These are phyloP conservation scores for Gymnoscelis rufifasciata DNA, from an alignment of 2,888 invertebrate species.

Conservation along the genomic window DNA sequence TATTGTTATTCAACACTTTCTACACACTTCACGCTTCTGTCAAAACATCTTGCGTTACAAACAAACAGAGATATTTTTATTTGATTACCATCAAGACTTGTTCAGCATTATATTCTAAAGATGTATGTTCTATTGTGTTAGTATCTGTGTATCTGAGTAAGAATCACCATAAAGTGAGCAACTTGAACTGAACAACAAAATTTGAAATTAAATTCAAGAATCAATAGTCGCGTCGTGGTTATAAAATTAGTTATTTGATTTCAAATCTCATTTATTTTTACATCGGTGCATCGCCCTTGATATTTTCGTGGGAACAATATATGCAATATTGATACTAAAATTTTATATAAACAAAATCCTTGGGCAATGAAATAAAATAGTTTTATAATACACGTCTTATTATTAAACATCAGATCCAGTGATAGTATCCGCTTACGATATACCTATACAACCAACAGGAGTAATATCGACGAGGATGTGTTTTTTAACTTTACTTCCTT, in stretches of 20 bases:
- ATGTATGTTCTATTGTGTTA: conserved; percentile 37
- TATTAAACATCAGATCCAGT: background rate
- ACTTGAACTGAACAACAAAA: no score
- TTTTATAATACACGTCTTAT: no score
- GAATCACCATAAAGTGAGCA: conserved; percentile 38
- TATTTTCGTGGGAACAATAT: conserved; percentile 36
- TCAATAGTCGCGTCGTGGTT: conserved; percentile 24
- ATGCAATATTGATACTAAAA: conserved; percentile 14
- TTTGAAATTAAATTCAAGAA: conserved; percentile 39
- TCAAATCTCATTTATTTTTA: conserved; percentile 30
- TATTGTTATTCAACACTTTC: conserved; percentile 3
- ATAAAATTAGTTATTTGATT: conserved; percentile 35
- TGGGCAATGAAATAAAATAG: conserved; percentile 6
- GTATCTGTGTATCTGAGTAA: conserved; percentile 32
- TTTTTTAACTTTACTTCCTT: no score
- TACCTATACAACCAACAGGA: conserved; percentile 7
- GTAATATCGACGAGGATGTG: no score
- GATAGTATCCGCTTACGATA: no score
- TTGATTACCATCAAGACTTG: conserved; percentile 36
- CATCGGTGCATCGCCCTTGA: conserved; percentile 39
- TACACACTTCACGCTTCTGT: background rate
- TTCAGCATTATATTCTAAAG: conserved; percentile 33
- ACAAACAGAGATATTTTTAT: conserved; percentile 25
- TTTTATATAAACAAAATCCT: conserved; percentile 12
- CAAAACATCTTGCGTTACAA: conserved; percentile 17